A percentile compares a stretch with the other conserved stretches of the same genome.
Conservation (phyloP, 92 coral and sea anemone species). For the Pocillopora grandis region DNA sequence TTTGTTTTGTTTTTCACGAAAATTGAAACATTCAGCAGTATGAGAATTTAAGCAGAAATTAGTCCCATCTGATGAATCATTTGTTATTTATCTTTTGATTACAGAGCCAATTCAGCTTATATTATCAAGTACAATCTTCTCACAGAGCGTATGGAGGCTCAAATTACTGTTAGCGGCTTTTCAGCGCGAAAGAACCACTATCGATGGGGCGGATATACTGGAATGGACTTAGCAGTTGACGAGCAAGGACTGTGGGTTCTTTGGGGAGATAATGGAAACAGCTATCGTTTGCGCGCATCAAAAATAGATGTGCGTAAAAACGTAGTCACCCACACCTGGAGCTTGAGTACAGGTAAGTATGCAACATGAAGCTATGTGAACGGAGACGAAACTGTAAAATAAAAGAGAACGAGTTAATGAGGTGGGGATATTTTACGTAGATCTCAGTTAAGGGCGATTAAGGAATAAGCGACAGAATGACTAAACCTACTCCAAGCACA, state of each 20-base stretch:
- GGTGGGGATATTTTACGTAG: too few species aligned
- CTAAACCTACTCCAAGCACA: too few species aligned
- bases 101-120: neutral
- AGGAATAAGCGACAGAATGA: too few species aligned
- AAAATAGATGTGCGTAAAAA: conserved; percentile 18
- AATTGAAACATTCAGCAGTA: neutral
- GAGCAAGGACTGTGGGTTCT: conserved; percentile 59
- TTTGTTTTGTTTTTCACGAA: neutral
- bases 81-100: neutral
- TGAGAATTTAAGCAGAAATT: neutral
- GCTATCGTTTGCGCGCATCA: neutral
- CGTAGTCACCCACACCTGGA: neutral
- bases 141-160: neutral
- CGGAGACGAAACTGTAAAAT: too few species aligned
- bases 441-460: too few species aligned
- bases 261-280: conserved; percentile 11
- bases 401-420: too few species aligned
- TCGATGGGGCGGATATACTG: conserved; percentile 36
- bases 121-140: neutral
- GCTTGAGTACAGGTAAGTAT: conserved; percentile 6
- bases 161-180: neutral
- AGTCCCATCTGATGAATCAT: neutral
- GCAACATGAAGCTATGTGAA: neutral
- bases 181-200: neutral
- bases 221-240: conserved; percentile 57